A percentile compares a stretch with the other conserved stretches of the same genome.
These are phyloP conservation scores for Porites australiensis DNA, from an alignment of 64 coral and sea anemone genomes.

Conservation along the genomic window DNA sequence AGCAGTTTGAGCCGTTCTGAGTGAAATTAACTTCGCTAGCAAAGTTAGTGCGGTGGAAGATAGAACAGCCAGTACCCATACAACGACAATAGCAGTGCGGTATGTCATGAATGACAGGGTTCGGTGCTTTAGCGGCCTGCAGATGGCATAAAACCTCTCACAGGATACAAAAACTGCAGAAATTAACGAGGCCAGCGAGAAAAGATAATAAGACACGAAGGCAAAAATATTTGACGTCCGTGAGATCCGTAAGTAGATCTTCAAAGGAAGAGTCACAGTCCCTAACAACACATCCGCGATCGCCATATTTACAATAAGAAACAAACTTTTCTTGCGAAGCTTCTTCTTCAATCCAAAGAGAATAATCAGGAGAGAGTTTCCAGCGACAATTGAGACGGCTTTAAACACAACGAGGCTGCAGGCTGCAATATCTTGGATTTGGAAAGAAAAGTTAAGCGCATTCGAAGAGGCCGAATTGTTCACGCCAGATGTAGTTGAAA, in stretches of 20 bases:
- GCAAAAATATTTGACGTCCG: too few species aligned
- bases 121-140: background rate
- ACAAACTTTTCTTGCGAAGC: background rate
- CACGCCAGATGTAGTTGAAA: background rate
- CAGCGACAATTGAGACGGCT: background rate
- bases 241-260: background rate
- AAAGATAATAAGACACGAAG: background rate
- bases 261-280: background rate
- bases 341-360: constrained; percentile 7
- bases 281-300: background rate
- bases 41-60: too few species aligned
- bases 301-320: background rate
- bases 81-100: background rate
- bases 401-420: background rate
- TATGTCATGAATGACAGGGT: background rate
- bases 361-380: background rate
- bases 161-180: background rate
- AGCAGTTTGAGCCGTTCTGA: background rate
- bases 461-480: background rate
- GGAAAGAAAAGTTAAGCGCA: background rate
- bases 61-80: background rate
- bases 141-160: background rate
- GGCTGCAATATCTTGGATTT: background rate
- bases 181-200: background rate
- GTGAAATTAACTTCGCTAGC: background rate